Percentiles rank a stretch among this genome's conserved stretches.
Conservation (phyloP, 2,113 vertebrate genomes). For the Petroica traversi region DNA sequence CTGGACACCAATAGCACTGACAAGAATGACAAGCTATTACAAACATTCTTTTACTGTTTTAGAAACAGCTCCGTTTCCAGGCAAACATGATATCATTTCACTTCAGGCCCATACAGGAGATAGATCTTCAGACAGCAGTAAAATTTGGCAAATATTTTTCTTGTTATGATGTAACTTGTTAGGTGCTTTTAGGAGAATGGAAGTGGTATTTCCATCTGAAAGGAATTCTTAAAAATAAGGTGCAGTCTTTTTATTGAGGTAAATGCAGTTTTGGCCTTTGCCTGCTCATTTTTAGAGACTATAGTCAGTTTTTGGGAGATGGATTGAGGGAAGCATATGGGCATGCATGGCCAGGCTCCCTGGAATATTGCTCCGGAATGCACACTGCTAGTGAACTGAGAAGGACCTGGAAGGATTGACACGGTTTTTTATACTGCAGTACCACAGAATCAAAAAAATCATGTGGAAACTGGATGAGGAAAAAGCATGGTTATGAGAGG, state of each 20-base stretch:
- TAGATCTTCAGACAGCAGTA: neutral
- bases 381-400: neutral
- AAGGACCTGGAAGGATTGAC: neutral
- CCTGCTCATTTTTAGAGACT: neutral
- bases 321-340: neutral
- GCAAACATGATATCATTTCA: neutral
- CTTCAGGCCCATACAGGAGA: neutral
- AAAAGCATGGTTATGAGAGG: neutral
- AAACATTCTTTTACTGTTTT: neutral
- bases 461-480: neutral
- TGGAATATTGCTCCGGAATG: neutral
- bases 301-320: neutral
- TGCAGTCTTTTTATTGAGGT: neutral
- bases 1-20: neutral
- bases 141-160: neutral
- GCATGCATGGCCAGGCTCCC: neutral
- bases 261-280: neutral
- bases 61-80: neutral
- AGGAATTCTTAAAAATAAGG: neutral
- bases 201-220: neutral
- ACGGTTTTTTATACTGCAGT: neutral
- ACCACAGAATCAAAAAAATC: neutral
- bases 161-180: neutral
- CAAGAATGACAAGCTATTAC: neutral
- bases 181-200: neutral